A percentile compares a stretch with the other conserved stretches of the same genome.
These are phyloP conservation scores for Drosophila paramelanica DNA, from an alignment of 2,888 invertebrate genomes.

Conservation along the genomic window DNA sequence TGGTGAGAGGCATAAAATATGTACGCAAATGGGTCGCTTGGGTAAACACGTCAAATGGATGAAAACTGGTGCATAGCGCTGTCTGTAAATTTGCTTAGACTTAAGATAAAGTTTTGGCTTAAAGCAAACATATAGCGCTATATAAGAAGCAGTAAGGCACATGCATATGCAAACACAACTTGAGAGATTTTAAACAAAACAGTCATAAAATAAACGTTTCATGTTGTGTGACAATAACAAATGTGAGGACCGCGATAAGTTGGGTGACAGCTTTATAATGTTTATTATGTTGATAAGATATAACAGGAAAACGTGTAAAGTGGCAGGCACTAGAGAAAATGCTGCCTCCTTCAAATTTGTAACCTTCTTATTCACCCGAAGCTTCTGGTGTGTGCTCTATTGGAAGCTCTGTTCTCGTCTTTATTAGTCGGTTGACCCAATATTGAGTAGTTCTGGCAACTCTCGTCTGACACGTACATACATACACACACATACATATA, in stretches of 20 bases:
- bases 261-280: conserved; percentile 35
- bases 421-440: conserved; percentile 40
- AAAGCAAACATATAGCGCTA: conserved; percentile 38
- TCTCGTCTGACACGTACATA: conserved; percentile 2
- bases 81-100: conserved; percentile 35
- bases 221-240: conserved; percentile 27
- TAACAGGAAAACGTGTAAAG: conserved; percentile 32
- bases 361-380: conserved; percentile 40
- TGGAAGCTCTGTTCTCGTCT: not conserved
- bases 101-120: conserved; percentile 28
- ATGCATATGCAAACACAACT: conserved; percentile 29
- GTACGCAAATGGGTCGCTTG: conserved; percentile 42
- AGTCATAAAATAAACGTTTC: conserved; percentile 47
- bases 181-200: conserved; percentile 44
- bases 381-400: not conserved
- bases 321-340: conserved; percentile 20
- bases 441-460: conserved; percentile 33
- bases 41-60: conserved; percentile 47
- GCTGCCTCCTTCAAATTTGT: conserved; percentile 22
- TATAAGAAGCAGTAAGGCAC: conserved; percentile 13
- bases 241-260: conserved; percentile 55
- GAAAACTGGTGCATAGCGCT: conserved; percentile 45
- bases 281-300: conserved; percentile 46
- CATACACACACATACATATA: not conserved
- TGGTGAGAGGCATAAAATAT: conserved; percentile 10